Evolutionary conservation across 2,113 vertebrate genomes (phyloP).

Genomic region (Microcebus tavaratra): DNA sequence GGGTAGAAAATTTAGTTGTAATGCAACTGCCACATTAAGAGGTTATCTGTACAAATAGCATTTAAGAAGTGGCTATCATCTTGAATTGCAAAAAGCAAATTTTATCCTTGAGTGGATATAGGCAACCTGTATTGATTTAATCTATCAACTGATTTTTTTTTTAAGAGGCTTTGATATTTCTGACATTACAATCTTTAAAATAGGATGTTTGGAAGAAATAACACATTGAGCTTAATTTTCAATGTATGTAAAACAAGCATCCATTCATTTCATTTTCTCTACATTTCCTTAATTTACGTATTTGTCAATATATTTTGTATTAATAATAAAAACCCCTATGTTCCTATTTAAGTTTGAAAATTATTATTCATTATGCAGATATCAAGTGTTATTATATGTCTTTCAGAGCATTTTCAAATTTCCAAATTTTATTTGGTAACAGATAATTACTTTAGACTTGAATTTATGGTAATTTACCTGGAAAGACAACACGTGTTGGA

Average conservation of each 20-base stretch:
- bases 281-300: not conserved
- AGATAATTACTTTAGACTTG: not conserved
- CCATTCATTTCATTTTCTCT: not conserved
- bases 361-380: not conserved
- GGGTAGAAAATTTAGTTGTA: not conserved
- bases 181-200: not conserved
- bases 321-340: not conserved
- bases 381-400: not conserved
- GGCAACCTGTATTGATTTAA: not conserved
- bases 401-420: not conserved
- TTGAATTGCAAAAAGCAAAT: not conserved
- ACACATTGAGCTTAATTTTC: not conserved
- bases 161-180: not conserved
- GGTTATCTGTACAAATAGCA: not conserved
- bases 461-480: not conserved
- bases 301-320: not conserved
- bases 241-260: not conserved
- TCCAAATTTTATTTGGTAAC: not conserved
- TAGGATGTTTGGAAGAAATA: not conserved
- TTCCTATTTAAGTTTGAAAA: not conserved
- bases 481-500: not conserved
- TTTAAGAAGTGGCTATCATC: not conserved
- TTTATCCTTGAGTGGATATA: not conserved
- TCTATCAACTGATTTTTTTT: not conserved
- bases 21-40: not conserved